Evolutionary conservation across 2,888 invertebrate species (phyloP).

Genomic region (Drosophila mulleri): DNA sequence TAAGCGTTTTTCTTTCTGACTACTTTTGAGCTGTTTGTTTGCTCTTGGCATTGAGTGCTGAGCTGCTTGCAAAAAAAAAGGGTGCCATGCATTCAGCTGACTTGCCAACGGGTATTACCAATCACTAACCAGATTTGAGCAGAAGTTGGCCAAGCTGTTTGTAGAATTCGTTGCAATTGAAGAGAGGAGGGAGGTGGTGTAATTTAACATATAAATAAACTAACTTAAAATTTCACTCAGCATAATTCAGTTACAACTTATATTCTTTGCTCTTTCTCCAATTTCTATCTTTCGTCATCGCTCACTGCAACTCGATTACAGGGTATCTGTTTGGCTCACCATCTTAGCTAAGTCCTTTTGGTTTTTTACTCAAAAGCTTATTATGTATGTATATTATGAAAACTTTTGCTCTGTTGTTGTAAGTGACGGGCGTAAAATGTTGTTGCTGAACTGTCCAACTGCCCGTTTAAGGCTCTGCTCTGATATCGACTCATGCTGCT

Average conservation of each 20-base stretch:
- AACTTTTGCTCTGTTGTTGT: slow-evolving; percentile 51
- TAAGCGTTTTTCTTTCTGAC: slow-evolving; percentile 70
- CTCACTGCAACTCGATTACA: neutral
- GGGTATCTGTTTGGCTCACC: neutral
- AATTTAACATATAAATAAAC: no score
- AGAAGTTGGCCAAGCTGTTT: neutral
- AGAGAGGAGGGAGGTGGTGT: no score
- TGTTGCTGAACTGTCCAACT: slow-evolving; percentile 36
- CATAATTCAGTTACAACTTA: no score
- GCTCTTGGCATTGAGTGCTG: slow-evolving; percentile 46
- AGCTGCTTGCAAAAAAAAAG: slow-evolving; percentile 31
- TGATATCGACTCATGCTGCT: slow-evolving; percentile 43
- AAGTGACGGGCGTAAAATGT: slow-evolving; percentile 19
- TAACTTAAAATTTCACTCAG: no score
- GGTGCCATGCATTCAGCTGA: slow-evolving; percentile 3
- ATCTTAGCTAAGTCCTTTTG: neutral
- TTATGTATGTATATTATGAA: slow-evolving; percentile 53
- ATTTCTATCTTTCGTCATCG: no score
- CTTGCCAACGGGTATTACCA: neutral
- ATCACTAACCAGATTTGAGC: neutral
- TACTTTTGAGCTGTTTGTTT: slow-evolving; percentile 55
- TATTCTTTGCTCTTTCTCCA: neutral
- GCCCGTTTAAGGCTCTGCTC: slow-evolving; percentile 36
- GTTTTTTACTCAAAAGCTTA: slow-evolving; percentile 14
- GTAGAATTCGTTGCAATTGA: neutral